Evolutionary conservation across 2,888 invertebrate genomes (phyloP).

Genomic region (Sinelater perroti): DNA sequence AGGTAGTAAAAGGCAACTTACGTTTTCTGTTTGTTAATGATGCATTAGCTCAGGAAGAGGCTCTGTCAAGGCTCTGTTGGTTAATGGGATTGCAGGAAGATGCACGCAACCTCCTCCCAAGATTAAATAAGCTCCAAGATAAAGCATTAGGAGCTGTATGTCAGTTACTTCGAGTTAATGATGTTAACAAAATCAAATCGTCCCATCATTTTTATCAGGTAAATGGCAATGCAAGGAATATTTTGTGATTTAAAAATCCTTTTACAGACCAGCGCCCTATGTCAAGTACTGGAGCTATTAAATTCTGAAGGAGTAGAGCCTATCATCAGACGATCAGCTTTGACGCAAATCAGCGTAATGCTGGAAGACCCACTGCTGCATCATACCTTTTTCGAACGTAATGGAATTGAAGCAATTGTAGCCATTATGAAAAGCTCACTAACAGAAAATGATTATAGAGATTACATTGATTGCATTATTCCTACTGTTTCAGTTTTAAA

Average conservation of each 20-base stretch:
- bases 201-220: constrained; percentile 60
- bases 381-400: constrained; percentile 66
- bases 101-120: constrained; percentile 60
- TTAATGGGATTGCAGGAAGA: constrained; percentile 61
- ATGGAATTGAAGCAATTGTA: constrained; percentile 65
- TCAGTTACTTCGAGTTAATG: constrained; percentile 53
- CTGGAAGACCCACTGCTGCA: constrained; percentile 70
- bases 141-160: constrained; percentile 61
- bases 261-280: constrained; percentile 62
- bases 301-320: constrained; percentile 64
- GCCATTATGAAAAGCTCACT: constrained; percentile 61
- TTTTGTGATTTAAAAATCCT: no score
- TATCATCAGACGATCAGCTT: constrained; percentile 71
- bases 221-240: neutral
- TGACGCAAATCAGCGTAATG: constrained; percentile 74
- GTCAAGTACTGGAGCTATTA: constrained; percentile 60
- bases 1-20: constrained; percentile 64
- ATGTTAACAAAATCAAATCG: constrained; percentile 53
- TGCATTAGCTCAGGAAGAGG: constrained; percentile 61
- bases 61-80: constrained; percentile 64
- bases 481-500: constrained; percentile 63
- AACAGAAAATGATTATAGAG: constrained; percentile 60
- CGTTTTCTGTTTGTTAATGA: constrained; percentile 61
- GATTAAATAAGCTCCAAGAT: constrained; percentile 62
- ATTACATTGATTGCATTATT: constrained; percentile 65